phyloP scores from a whole-genome alignment of 2,888 invertebrate species.

The Epinotia bilunana region DNA sequence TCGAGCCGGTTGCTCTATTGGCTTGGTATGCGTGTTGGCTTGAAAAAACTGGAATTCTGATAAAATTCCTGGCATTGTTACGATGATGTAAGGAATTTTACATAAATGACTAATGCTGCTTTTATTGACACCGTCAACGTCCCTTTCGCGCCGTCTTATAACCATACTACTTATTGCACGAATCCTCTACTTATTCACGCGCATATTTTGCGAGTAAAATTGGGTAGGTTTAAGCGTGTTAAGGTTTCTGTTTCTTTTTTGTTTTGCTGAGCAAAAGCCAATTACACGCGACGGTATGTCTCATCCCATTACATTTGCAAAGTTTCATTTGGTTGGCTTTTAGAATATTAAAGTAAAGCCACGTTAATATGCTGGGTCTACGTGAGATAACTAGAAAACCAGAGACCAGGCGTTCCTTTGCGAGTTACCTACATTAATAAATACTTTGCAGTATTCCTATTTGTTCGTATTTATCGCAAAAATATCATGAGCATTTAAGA shows the following conservation, averaged over 20 bases:
- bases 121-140: conserved; percentile 7
- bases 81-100: conserved; percentile 21
- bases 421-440: background rate
- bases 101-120: background rate
- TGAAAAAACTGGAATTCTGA: conserved; percentile 35
- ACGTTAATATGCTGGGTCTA: conserved; percentile 1
- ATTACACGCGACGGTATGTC: conserved; percentile 31
- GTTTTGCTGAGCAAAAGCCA: conserved; percentile 11
- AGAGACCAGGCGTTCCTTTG: background rate
- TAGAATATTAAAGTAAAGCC: conserved; percentile 18
- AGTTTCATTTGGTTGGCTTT: conserved; percentile 27
- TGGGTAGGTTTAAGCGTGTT: background rate
- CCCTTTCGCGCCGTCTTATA: background rate
- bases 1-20: conserved; percentile 53
- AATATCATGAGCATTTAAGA: too few species aligned
- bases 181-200: background rate
- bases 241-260: conserved; percentile 4
- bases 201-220: background rate
- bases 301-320: conserved; percentile 32
- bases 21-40: conserved; percentile 47
- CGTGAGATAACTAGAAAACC: background rate
- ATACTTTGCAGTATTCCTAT: too few species aligned
- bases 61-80: conserved; percentile 25
- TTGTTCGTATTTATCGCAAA: too few species aligned
- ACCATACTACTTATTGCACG: background rate